Percentiles rank a stretch among this genome's conserved stretches.
These are phyloP conservation scores for Rhynchonycteris naso DNA, from an alignment of 2,797 vertebrate species.

Conservation along the genomic window DNA sequence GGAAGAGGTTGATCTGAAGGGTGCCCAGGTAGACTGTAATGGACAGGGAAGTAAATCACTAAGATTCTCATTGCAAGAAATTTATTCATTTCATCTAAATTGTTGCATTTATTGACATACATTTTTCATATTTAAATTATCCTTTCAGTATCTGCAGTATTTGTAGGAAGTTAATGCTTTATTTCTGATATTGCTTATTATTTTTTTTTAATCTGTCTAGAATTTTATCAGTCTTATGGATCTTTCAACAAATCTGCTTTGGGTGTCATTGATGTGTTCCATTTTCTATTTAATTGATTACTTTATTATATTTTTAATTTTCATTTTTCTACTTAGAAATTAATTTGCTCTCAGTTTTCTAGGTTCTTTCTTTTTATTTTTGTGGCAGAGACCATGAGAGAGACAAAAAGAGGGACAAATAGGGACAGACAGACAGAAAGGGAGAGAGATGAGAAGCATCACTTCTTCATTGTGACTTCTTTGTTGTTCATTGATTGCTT, in stretches of 20 bases:
- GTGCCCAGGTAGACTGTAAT: not conserved
- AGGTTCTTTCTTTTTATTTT: no score
- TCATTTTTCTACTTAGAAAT: no score
- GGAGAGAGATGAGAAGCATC: no score
- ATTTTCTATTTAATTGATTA: not conserved
- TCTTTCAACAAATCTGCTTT: not conserved
- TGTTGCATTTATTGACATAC: not conserved
- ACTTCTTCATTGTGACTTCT: no score
- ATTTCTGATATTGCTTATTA: no score
- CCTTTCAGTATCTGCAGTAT: not conserved
- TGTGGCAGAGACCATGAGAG: no score
- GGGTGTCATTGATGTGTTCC: not conserved
- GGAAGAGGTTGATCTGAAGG: not conserved
- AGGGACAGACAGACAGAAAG: no score
- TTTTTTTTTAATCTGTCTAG: not conserved
- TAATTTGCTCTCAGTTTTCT: no score
- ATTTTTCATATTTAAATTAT: not conserved
- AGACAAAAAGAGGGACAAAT: no score
- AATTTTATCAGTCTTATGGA: not conserved
- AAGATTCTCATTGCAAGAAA: not conserved
- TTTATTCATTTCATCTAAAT: not conserved
- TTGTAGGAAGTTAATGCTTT: not conserved
- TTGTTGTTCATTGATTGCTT: no score
- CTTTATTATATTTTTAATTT: no score
- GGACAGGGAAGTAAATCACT: no score